Evolutionary conservation across 2,113 vertebrate species (phyloP), one percentile per base, ranked within the genome.

Genomic region (Mesembrinibis cayennensis): DNA sequence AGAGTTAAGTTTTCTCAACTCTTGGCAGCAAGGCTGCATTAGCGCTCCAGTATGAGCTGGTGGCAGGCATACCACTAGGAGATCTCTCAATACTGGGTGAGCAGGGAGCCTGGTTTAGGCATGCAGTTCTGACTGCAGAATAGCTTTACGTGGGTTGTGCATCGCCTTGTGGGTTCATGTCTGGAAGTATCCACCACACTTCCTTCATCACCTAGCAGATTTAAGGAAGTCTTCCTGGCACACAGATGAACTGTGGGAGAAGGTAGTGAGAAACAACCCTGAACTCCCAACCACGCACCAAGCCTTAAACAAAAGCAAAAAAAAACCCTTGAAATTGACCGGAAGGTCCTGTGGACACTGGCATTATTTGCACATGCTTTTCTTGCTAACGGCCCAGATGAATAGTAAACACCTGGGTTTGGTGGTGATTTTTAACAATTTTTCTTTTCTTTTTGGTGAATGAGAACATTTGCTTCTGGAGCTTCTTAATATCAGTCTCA

Each of bases 111-210:
- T 69, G 66, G 25, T 25, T 95, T 27, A 32, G 34, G 34, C 3
- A 14, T 7, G 7, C 6, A 38, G 18, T 34, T 29, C 34, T 59
- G 45, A 15, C 23, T 62, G 42, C 22, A 34, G 76, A 27, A 21
- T 4, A 58, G 58, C 20, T 10, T n/a, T 38, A 13, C 0, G 0
- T 70, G 45, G 45, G 45, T 16, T 1, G 0, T 27, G 45, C 9
- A 10, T 3, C 23, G n/a, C 29, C 42, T 52, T 30, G 34, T 36
- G n/a, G 1, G 1, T n/a, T 89, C 26, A 0, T 32, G 23, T 22
- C 61, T 52, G 3, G 1, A 23, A 59, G 32, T 20, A 52, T 44
- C 26, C 11, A 56, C 11, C n/a, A 14, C 9, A 2, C 10, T 66
- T 69, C 23, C 25, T 38, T 45, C 20, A 30, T 67, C 40, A 63